These are phyloP conservation scores for Orthosia gothica DNA, from an alignment of 2,888 invertebrate genomes.

Conservation along the genomic window DNA sequence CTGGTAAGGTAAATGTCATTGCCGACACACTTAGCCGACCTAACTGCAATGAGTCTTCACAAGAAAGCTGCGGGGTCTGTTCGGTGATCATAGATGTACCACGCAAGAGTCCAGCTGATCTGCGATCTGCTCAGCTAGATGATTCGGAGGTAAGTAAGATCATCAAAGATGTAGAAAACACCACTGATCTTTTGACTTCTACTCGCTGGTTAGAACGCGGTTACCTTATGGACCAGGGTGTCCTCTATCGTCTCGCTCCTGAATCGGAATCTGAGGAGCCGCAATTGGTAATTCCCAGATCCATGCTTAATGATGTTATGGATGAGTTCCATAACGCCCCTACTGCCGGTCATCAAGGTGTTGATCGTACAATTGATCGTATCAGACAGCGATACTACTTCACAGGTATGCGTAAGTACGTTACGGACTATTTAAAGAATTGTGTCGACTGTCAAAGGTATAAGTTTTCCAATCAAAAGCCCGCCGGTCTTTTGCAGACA, in stretches of 20 bases:
- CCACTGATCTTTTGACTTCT: background rate
- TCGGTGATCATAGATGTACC: no score
- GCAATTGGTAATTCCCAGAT: background rate
- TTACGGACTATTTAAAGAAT: slow-evolving; percentile 1
- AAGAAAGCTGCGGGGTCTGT: no score
- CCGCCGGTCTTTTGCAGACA: background rate
- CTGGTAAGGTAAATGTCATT: no score
- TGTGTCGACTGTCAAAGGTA: slow-evolving; percentile 9
- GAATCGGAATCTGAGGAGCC: slow-evolving; percentile 15
- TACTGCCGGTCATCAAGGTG: slow-evolving; percentile 6
- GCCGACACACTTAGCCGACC: no score
- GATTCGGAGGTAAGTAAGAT: no score
- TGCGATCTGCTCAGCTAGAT: no score
- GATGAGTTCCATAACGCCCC: slow-evolving; percentile 7
- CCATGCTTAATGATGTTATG: slow-evolving; percentile 3
- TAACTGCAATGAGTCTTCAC: no score
- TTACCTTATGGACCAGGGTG: slow-evolving; percentile 19
- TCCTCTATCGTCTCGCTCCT: slow-evolving; percentile 11
- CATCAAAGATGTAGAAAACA: slow-evolving; percentile 12
- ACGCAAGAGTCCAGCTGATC: no score
- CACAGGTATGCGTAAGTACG: slow-evolving; percentile 11
- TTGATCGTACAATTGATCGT: no score
- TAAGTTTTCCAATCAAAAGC: slow-evolving; percentile 8
- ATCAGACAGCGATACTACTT: slow-evolving; percentile 6
- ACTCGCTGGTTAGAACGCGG: slow-evolving; percentile 14